A percentile compares a stretch with the other conserved stretches of the same genome.
Evolutionary conservation across 2,888 invertebrate species (phyloP).

Genomic region (Portevinia maculata): DNA sequence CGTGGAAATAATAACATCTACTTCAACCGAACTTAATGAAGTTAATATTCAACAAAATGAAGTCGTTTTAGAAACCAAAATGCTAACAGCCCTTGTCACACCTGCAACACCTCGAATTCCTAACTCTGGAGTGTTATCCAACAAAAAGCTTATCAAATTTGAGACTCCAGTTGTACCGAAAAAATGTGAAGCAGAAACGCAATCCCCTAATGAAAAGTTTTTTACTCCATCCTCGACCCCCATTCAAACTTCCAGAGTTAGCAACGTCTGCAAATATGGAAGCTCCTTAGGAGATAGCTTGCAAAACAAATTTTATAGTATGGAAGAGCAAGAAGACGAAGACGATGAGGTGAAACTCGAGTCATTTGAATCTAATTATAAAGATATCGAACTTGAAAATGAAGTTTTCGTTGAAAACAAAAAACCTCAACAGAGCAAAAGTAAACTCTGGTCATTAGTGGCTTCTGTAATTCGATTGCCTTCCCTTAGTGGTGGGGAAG

Average conservation of each 20-base stretch:
- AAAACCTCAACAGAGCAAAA: slow-evolving; percentile 20
- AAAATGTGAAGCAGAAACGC: slow-evolving; percentile 26
- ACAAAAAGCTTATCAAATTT: slow-evolving; percentile 80
- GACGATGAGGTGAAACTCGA: slow-evolving; percentile 36
- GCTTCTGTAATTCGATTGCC: slow-evolving; percentile 80
- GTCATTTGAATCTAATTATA: slow-evolving; percentile 36
- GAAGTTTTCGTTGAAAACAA: slow-evolving; percentile 75
- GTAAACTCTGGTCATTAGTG: slow-evolving; percentile 76
- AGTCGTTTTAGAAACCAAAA: slow-evolving; percentile 2
- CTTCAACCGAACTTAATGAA: slow-evolving; percentile 76
- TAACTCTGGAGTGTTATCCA: slow-evolving; percentile 77
- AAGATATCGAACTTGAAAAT: slow-evolving; percentile 68
- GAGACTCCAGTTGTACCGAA: slow-evolving; percentile 78
- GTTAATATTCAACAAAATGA: slow-evolving; percentile 60
- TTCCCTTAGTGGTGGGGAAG: slow-evolving; percentile 51
- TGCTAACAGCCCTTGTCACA: slow-evolving; percentile 18
- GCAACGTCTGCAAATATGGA: slow-evolving; percentile 4
- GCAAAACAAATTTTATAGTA: slow-evolving; percentile 35
- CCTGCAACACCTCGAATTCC: slow-evolving; percentile 79
- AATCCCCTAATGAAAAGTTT: slow-evolving; percentile 52
- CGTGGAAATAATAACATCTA: slow-evolving; percentile 79
- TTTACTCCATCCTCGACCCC: slow-evolving; percentile 61
- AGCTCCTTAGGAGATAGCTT: slow-evolving; percentile 9
- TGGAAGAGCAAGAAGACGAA: slow-evolving; percentile 53
- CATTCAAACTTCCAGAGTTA: slow-evolving; percentile 28